phyloP scores from a whole-genome alignment of 2,797 vertebrate genomes.

The Sebastes nivosus region DNA sequence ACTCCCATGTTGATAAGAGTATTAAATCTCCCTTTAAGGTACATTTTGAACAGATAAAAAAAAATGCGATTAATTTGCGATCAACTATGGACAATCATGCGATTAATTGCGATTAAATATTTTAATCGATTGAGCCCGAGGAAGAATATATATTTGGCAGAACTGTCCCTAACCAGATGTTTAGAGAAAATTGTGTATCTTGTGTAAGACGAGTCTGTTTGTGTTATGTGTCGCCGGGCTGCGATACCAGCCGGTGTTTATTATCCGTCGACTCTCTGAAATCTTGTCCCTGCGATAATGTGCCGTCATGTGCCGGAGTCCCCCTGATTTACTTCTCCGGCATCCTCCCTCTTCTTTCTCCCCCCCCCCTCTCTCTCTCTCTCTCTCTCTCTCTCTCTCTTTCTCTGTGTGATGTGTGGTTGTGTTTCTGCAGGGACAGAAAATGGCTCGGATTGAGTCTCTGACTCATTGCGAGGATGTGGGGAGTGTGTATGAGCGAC shows the following conservation, averaged over 20 bases:
- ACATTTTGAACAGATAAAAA: too few relatives aligned
- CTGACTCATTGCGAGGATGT: slow-evolving; percentile 62
- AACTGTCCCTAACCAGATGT: neutral
- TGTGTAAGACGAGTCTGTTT: neutral
- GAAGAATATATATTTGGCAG: neutral
- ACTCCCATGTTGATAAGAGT: too few relatives aligned
- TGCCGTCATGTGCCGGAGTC: slow-evolving; percentile 13
- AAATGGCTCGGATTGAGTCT: slow-evolving; percentile 75
- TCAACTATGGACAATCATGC: too few relatives aligned
- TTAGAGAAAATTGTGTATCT: neutral
- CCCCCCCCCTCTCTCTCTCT: neutral
- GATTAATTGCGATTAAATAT: too few relatives aligned
- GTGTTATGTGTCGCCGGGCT: neutral
- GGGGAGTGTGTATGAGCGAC: slow-evolving; percentile 12
- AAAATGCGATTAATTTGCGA: too few relatives aligned
- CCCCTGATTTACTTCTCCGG: slow-evolving; percentile 29
- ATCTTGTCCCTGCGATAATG: slow-evolving; percentile 8
- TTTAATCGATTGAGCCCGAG: too few relatives aligned
- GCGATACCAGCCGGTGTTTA: neutral
- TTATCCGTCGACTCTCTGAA: slow-evolving; percentile 20
- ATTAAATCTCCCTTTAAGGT: too few relatives aligned
- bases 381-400: neutral
- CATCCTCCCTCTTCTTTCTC: slow-evolving; percentile 5
- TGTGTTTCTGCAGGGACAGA: slow-evolving; percentile 70
- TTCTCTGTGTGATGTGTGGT: slow-evolving; percentile 32